A percentile compares a stretch with the other conserved stretches of the same genome.
Conservation (phyloP, 2,113 vertebrate genomes). For the Progne subis region DNA sequence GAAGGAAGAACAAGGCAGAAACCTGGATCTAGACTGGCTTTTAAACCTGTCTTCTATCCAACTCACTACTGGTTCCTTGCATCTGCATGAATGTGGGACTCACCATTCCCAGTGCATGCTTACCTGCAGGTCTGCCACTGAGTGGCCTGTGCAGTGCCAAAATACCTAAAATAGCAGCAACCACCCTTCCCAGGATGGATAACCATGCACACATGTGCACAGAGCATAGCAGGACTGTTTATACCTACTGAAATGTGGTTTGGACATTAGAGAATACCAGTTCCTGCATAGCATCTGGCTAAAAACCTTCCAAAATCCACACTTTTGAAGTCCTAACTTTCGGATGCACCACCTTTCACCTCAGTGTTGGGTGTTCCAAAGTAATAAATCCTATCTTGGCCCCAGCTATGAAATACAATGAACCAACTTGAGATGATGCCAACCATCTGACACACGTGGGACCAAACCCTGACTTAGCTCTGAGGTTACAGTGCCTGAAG, state of each 20-base stretch:
- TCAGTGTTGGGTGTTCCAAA: not conserved
- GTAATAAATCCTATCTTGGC: not conserved
- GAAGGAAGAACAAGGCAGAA: not conserved
- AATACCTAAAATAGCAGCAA: not conserved
- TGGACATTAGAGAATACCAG: not conserved
- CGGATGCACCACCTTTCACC: not conserved
- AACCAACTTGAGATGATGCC: not conserved
- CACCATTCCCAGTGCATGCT: not conserved
- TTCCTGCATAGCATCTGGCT: not conserved
- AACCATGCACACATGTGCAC: not conserved
- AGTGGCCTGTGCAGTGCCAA: not conserved
- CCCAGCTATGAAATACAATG: not conserved
- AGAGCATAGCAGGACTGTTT: not conserved
- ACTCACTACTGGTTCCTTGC: not conserved
- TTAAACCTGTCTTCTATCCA: not conserved
- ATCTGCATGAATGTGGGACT: not conserved
- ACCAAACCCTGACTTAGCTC: not conserved
- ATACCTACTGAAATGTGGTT: not conserved
- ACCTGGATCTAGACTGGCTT: not conserved
- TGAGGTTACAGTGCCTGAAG: not conserved
- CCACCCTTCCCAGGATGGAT: not conserved
- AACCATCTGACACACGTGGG: not conserved
- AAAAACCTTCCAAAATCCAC: not conserved
- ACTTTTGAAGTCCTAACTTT: not conserved
- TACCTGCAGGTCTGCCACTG: not conserved